Percentiles rank a stretch among this genome's conserved stretches.
Conservation (phyloP, 2,113 vertebrate genomes). For the Cisticola juncidis region DNA sequence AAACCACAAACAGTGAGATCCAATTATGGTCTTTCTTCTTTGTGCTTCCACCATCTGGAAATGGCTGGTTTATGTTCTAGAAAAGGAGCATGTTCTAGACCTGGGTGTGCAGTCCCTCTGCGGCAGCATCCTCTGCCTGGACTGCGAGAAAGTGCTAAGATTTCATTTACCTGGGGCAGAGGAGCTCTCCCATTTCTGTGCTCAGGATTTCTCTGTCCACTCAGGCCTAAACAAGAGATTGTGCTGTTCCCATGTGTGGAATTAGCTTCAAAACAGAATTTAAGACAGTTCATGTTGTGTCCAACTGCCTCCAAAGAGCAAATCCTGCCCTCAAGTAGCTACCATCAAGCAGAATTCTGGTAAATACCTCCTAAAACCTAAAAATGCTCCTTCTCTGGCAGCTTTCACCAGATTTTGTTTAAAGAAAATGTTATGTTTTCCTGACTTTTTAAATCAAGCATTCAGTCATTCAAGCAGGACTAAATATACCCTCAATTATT, state of each 20-base stretch:
- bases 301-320: background rate
- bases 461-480: background rate
- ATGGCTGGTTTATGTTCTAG: background rate
- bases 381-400: background rate
- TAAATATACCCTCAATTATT: background rate
- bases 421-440: background rate
- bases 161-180: background rate
- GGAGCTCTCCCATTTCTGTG: background rate
- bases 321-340: background rate
- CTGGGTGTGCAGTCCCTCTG: background rate
- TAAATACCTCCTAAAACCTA: background rate
- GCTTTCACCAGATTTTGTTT: background rate
- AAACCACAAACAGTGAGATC: slow-evolving; percentile 37
- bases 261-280: background rate
- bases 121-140: background rate
- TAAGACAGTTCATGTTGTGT: background rate
- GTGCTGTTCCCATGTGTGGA: background rate
- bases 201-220: background rate
- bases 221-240: background rate
- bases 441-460: background rate
- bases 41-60: slow-evolving; percentile 17
- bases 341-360: background rate
- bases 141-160: background rate
- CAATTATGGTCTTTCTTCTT: slow-evolving; percentile 29
- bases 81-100: background rate